phyloP scores from a whole-genome alignment of 2,113 vertebrate species.

The Rhagologus leucostigma region DNA sequence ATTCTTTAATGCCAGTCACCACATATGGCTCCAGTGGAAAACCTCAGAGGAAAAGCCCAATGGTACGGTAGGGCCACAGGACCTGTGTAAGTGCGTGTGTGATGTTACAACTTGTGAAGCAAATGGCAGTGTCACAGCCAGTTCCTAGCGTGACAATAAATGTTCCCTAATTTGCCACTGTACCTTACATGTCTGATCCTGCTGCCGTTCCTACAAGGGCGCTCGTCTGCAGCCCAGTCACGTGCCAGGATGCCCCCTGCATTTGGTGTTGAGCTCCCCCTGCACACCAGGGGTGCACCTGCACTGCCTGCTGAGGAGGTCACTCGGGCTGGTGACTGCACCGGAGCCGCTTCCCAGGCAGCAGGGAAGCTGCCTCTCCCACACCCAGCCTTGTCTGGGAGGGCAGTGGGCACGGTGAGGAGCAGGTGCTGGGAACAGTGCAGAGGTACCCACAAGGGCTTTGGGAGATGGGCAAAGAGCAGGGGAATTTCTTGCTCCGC shows the following conservation, averaged over 20 bases:
- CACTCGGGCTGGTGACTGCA: background rate
- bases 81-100: background rate
- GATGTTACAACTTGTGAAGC: background rate
- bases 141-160: background rate
- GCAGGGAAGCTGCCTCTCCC: background rate
- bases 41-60: background rate
- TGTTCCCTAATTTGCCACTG: background rate
- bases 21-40: background rate
- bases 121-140: background rate
- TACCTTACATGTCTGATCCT: background rate
- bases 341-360: background rate
- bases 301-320: background rate
- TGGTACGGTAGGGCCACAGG: background rate
- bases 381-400: accelerated
- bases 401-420: accelerated
- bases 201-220: accelerated
- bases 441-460: background rate
- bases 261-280: background rate
- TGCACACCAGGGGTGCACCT: background rate
- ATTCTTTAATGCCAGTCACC: background rate
- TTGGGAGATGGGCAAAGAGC: background rate
- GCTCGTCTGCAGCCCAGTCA: background rate
- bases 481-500: background rate
- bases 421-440: background rate
- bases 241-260: background rate